Conservation (phyloP, 2,797 vertebrate genomes). For the Rhinatrema bivittatum region DNA sequence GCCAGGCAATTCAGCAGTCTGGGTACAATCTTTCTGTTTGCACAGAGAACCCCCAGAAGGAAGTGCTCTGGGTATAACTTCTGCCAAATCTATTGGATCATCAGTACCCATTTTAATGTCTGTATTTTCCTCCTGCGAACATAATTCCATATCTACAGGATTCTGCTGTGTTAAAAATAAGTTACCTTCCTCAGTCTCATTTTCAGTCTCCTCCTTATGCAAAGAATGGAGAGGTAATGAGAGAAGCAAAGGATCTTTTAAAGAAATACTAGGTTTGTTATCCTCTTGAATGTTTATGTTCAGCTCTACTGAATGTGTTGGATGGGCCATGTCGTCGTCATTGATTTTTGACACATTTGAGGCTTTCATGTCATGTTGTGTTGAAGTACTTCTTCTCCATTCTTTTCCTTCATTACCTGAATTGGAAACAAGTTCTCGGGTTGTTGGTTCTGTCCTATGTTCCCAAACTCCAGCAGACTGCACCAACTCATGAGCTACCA, state of each 20-base stretch:
- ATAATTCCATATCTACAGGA: slow-evolving; percentile 69
- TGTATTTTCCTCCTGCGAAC: slow-evolving; percentile 48
- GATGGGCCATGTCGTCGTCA: not conserved
- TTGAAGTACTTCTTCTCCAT: not conserved
- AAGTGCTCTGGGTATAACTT: slow-evolving; percentile 1
- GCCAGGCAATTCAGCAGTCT: slow-evolving; percentile 1
- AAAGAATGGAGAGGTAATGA: not conserved
- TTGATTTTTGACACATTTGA: rapidly evolving
- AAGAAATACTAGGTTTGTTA: not conserved
- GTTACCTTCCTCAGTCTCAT: slow-evolving; percentile 28
- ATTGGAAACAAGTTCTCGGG: rapidly evolving
- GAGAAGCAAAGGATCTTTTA: not conserved
- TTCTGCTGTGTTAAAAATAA: slow-evolving; percentile 64
- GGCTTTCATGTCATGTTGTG: not conserved
- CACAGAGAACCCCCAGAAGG: slow-evolving; percentile 4
- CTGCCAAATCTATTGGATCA: slow-evolving; percentile 16
- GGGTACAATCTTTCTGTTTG: slow-evolving; percentile 26
- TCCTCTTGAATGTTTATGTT: not conserved
- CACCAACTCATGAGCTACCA: rapidly evolving
- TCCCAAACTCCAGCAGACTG: not conserved
- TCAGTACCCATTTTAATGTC: not conserved
- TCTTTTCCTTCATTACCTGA: not conserved
- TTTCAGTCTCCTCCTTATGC: no score
- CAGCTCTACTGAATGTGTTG: not conserved
- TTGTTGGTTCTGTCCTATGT: not conserved